Base-by-base conservation (phyloP, 1,140 invertebrate genomes). In the Orchestia grillus region DNA sequence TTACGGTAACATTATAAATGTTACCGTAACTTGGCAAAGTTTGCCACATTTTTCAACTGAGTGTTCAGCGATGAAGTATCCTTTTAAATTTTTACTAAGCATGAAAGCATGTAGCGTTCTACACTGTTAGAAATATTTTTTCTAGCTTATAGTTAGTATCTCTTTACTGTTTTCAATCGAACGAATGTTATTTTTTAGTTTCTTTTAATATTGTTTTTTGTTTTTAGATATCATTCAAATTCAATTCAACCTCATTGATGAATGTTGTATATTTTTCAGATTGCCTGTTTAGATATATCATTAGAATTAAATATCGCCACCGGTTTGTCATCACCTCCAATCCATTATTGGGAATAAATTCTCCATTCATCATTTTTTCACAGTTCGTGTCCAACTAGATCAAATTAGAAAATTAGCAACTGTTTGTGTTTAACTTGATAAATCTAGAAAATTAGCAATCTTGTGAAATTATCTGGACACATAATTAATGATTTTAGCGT, bases 401-500 rank as follows among this genome's bases (percentile, higher is more conserved):
- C 6, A 53, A 53, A 53, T 8, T 19, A 53, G 47, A 19, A 53
- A 19, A 53, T n/a, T n/a, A n/a, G n/a, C n/a, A n/a, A n/a, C n/a
- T n/a, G n/a, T n/a, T n/a, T 53, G 19, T 53, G 47, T 53, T 53
- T 19, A 53, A 53, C 47, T 53, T 53, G 47, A 53, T 53, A 6
- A 87, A 87, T 15, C 87, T 87, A n/a, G 87, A 87, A 41, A n/a
- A n/a, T 6, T 90, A 90, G 41, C 4, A 42, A 90, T 90, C 87
- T 90, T 42, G n/a, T 90, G 43, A 90, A 16, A 8, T 90, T 90
- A 43, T 90, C 41, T 19, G 15, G 15, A 42, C 41, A 45, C 8
- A 44, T 44, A 6, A 94, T 47, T 94, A 16, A 94, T 94, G 92
- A 94, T 45, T 47, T 44, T 94, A n/a, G 47, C 41, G 47, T 94